These are phyloP conservation scores for Spisula subtruncata DNA, from an alignment of 2,888 invertebrate species.

Conservation along the genomic window DNA sequence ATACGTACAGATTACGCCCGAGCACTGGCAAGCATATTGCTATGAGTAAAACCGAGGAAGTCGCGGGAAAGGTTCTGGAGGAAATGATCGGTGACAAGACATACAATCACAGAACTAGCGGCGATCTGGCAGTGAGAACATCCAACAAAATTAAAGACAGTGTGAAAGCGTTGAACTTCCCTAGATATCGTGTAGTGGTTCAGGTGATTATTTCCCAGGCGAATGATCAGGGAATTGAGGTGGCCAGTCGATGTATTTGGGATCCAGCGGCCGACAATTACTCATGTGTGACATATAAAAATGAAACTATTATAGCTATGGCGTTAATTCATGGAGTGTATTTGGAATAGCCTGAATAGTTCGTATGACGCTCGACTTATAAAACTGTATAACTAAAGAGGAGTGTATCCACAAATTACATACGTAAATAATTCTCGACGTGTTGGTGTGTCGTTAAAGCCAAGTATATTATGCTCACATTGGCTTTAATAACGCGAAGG, in stretches of 20 bases:
- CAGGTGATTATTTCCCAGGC: slow-evolving; percentile 78
- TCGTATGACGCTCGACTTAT: too few relatives aligned
- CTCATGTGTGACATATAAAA: slow-evolving; percentile 75
- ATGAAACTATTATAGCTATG: slow-evolving; percentile 74
- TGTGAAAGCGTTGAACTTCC: slow-evolving; percentile 78
- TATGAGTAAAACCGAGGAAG: slow-evolving; percentile 57
- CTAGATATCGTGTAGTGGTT: slow-evolving; percentile 80
- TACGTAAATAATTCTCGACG: too few relatives aligned
- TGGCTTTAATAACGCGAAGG: too few relatives aligned
- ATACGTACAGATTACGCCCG: slow-evolving; percentile 79
- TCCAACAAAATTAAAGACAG: slow-evolving; percentile 78
- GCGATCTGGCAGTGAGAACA: slow-evolving; percentile 73
- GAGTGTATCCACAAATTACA: too few relatives aligned
- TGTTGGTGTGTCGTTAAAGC: too few relatives aligned
- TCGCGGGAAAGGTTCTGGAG: slow-evolving; percentile 69
- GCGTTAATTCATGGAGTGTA: slow-evolving; percentile 81
- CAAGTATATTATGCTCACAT: too few relatives aligned
- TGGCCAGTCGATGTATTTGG: slow-evolving; percentile 80
- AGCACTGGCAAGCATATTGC: slow-evolving; percentile 65
- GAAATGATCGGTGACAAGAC: slow-evolving; percentile 66
- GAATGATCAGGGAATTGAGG: slow-evolving; percentile 75
- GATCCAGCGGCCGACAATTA: slow-evolving; percentile 77
- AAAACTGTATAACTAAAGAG: too few relatives aligned
- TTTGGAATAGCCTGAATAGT: slow-evolving; percentile 42
- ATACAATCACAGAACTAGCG: slow-evolving; percentile 75